Evolutionary conservation across 2,113 vertebrate species (phyloP).

Genomic region (Myanophis thanlyinensis): DNA sequence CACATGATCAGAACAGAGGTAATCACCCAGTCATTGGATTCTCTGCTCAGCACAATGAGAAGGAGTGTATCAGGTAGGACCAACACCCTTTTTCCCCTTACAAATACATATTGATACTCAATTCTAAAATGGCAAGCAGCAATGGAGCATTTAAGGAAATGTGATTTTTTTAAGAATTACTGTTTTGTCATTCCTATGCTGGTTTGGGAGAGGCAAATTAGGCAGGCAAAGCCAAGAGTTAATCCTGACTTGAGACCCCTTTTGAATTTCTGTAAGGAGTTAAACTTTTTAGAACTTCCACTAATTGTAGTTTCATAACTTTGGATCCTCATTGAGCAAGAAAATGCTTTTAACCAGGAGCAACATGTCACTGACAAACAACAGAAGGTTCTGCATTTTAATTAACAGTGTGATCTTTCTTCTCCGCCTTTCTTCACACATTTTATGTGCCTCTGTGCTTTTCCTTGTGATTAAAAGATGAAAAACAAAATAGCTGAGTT

Average conservation of each 20-base stretch:
- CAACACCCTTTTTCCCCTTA: not conserved
- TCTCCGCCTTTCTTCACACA: slow-evolving; percentile 15
- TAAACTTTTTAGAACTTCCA: not conserved
- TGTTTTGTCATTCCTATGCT: not conserved
- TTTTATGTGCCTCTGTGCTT: slow-evolving; percentile 2
- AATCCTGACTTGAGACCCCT: not conserved
- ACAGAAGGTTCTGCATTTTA: slow-evolving; percentile 43
- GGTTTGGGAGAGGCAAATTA: not conserved
- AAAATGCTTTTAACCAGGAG: slow-evolving; percentile 18
- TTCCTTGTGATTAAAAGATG: slow-evolving; percentile 42
- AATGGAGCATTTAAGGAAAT: not conserved
- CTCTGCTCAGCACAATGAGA: too few relatives aligned
- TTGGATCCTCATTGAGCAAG: slow-evolving; percentile 12
- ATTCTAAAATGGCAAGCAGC: not conserved
- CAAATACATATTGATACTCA: not conserved
- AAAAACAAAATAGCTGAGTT: slow-evolving; percentile 6
- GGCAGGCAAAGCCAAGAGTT: not conserved
- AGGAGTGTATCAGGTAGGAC: too few relatives aligned
- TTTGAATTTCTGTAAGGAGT: slow-evolving; percentile 1
- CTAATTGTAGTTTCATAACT: slow-evolving; percentile 28
- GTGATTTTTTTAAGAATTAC: not conserved
- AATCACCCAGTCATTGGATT: too few relatives aligned
- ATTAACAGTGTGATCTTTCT: slow-evolving; percentile 48
- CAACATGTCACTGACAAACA: slow-evolving; percentile 35
- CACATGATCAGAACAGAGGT: too few relatives aligned